A percentile compares a stretch with the other conserved stretches of the same genome.
phyloP scores from a whole-genome alignment of 2,888 invertebrate genomes.

The Pristionchus fissidentatus region DNA sequence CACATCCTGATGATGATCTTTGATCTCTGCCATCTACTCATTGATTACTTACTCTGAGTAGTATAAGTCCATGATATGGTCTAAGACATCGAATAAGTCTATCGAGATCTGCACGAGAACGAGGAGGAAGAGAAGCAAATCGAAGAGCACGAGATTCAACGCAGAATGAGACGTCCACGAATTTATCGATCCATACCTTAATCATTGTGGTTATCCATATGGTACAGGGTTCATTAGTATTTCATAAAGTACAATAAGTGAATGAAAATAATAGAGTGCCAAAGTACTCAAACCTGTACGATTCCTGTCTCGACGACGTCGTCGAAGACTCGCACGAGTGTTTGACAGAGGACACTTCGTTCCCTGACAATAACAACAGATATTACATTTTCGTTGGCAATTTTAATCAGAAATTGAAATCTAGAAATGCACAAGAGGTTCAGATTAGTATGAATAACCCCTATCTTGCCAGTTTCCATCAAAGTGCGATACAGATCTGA shows the following conservation, averaged over 20 bases:
- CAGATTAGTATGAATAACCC: too few species aligned
- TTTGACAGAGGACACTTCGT: slow-evolving; percentile 60
- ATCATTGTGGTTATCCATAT: too few species aligned
- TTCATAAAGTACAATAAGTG: neutral
- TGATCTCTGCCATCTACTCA: neutral
- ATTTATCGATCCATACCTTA: slow-evolving; percentile 68
- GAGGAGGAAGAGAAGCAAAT: slow-evolving; percentile 64
- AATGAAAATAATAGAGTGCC: neutral
- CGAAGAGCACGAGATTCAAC: slow-evolving; percentile 67
- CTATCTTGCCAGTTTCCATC: too few species aligned
- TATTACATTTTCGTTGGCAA: neutral
- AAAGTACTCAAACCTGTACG: slow-evolving; percentile 59
- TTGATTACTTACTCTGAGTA: slow-evolving; percentile 58
- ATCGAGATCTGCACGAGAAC: slow-evolving; percentile 62
- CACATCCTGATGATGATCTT: slow-evolving; percentile 50
- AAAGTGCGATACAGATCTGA: too few species aligned
- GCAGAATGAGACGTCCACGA: slow-evolving; percentile 72
- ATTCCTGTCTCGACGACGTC: slow-evolving; percentile 66
- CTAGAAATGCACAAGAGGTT: too few species aligned
- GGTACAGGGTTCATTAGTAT: neutral
- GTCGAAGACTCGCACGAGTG: slow-evolving; percentile 66
- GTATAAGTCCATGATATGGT: slow-evolving; percentile 72
- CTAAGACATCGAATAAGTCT: slow-evolving; percentile 55
- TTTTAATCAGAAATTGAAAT: too few species aligned
- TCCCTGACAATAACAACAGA: slow-evolving; percentile 45